These are phyloP conservation scores for Dufourea novaeangliae DNA, from an alignment of 1,140 invertebrate genomes.

Conservation along the genomic window DNA sequence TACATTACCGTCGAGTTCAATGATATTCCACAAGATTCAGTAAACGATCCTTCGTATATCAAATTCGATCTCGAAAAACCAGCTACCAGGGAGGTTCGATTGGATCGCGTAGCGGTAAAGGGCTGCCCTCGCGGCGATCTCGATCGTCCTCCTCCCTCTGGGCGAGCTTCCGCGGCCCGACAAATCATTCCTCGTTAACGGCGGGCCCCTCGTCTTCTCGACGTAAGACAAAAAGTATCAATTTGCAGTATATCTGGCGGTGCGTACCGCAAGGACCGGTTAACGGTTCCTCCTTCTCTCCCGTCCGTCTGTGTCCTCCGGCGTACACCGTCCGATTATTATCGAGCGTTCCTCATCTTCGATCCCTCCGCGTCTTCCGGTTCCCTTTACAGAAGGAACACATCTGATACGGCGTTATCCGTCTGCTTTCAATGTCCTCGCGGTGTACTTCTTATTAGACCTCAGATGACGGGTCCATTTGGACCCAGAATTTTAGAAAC, in stretches of 20 bases:
- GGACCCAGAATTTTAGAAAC: too few relatives aligned
- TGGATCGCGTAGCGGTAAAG: slow-evolving; percentile 13
- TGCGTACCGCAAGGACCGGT: slow-evolving; percentile 10
- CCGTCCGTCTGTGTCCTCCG: too few relatives aligned
- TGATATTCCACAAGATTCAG: too few relatives aligned
- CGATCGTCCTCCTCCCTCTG: slow-evolving; percentile 16
- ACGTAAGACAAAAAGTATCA: slow-evolving; percentile 56
- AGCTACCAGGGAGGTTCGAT: neutral
- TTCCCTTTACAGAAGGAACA: slow-evolving; percentile 1
- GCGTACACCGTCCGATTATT: neutral
- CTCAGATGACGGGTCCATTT: too few relatives aligned
- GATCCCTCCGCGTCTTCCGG: slow-evolving; percentile 14
- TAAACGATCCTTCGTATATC: too few relatives aligned
- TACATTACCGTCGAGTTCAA: too few relatives aligned
- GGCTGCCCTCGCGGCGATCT: slow-evolving; percentile 3
- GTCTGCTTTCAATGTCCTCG: neutral
- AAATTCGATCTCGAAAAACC: neutral
- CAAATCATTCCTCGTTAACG: slow-evolving; percentile 68
- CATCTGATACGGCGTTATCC: slow-evolving; percentile 40
- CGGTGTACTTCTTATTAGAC: neutral
- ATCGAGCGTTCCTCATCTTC: slow-evolving; percentile 34
- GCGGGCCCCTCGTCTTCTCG: slow-evolving; percentile 42
- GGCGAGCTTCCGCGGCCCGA: slow-evolving; percentile 49
- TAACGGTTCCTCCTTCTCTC: slow-evolving; percentile 51
- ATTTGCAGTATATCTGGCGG: slow-evolving; percentile 51